Percentiles rank a stretch among this genome's conserved stretches.
phyloP scores from a whole-genome alignment of 2,888 invertebrate genomes.

The Diplazon laetatorius region DNA sequence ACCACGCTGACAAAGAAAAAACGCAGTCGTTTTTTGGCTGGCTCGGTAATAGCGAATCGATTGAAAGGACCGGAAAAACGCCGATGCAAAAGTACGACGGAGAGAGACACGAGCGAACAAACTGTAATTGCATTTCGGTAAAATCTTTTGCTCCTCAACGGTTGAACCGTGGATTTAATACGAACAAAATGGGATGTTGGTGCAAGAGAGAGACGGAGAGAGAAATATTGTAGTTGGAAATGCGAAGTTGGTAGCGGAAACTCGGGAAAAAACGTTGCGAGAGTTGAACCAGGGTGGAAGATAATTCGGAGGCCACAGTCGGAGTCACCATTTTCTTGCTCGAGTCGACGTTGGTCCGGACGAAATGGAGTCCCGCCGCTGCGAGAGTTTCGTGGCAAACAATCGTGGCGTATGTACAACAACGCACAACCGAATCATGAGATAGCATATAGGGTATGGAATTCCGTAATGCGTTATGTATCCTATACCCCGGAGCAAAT shows the following conservation, averaged over 20 bases:
- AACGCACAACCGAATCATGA: not conserved
- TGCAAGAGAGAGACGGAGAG: not conserved
- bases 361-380: constrained; percentile 31
- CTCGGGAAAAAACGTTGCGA: constrained; percentile 10
- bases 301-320: not conserved
- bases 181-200: not conserved
- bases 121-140: constrained; percentile 21
- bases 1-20: constrained; percentile 7
- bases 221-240: not conserved
- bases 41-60: constrained; percentile 17
- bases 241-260: not conserved
- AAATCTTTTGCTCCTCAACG: constrained; percentile 27
- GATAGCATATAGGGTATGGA: constrained; percentile 39
- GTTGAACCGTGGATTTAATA: constrained; percentile 25
- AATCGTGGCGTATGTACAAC: too few relatives aligned
- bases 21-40: constrained; percentile 1
- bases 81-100: constrained; percentile 9
- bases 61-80: not conserved
- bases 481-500: constrained; percentile 65
- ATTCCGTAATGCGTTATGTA: constrained; percentile 56
- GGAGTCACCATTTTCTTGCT: constrained; percentile 31
- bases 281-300: too few relatives aligned
- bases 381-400: too few relatives aligned
- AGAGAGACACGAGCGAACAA: not conserved
- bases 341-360: constrained; percentile 26